These are phyloP conservation scores for Sciurus carolinensis DNA, from an alignment of 2,797 vertebrate species.

Conservation along the genomic window DNA sequence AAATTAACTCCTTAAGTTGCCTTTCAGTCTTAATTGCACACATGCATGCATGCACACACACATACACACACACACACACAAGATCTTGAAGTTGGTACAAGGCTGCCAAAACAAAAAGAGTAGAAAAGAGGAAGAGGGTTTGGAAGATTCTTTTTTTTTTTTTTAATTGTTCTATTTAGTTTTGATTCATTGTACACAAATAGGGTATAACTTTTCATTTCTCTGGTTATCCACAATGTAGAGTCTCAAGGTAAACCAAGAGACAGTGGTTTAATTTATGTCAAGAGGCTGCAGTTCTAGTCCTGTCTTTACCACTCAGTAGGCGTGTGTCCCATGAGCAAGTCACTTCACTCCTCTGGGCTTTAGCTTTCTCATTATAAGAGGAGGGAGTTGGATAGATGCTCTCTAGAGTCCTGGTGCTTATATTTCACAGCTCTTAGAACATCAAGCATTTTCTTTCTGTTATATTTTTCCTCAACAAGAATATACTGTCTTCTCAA, in stretches of 20 bases:
- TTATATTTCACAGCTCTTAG: slow-evolving; percentile 35
- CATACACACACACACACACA: neutral
- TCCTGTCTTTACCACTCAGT: neutral
- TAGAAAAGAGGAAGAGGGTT: neutral
- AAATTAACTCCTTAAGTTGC: slow-evolving; percentile 7
- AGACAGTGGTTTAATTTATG: neutral
- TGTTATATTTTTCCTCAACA: slow-evolving; percentile 29
- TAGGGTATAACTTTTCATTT: too few species aligned
- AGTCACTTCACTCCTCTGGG: slow-evolving; percentile 46
- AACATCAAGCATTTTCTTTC: slow-evolving; percentile 56
- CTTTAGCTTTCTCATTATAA: slow-evolving; percentile 61
- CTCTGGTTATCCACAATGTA: too few species aligned
- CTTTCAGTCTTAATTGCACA: neutral
- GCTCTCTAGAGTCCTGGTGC: slow-evolving; percentile 4
- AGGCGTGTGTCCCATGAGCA: slow-evolving; percentile 8
- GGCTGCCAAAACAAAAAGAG: neutral
- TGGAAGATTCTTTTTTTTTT: neutral
- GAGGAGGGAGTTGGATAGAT: slow-evolving; percentile 26
- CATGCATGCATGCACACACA: too few species aligned
- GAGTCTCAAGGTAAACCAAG: neutral
- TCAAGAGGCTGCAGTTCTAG: neutral
- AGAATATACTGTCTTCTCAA: slow-evolving; percentile 61
- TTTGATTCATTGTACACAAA: too few species aligned
- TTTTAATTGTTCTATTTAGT: too few species aligned
- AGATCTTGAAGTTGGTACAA: slow-evolving; percentile 23